These are phyloP conservation scores for Arctocebus calabarensis DNA, from an alignment of 2,797 vertebrate genomes.

Conservation along the genomic window DNA sequence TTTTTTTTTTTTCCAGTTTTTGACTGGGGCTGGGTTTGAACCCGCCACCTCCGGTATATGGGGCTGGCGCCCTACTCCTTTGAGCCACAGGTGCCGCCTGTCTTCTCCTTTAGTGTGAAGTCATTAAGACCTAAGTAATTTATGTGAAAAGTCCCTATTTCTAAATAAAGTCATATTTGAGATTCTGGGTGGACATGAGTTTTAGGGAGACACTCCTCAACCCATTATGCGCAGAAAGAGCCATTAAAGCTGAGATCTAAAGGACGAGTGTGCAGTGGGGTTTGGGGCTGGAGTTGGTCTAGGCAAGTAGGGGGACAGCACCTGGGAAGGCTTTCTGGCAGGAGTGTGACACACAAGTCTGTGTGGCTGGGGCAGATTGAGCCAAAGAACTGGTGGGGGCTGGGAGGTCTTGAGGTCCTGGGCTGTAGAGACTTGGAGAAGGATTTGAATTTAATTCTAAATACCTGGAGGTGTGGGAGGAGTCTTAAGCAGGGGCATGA, in stretches of 20 bases:
- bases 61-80: too few species aligned
- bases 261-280: background rate
- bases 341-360: background rate
- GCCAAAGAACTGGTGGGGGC: too few species aligned
- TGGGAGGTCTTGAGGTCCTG: rapidly evolving
- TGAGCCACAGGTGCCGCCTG: too few species aligned
- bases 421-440: background rate
- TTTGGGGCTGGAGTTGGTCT: rapidly evolving
- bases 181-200: background rate
- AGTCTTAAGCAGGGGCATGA: background rate
- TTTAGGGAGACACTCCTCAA: background rate
- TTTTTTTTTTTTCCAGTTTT: too few species aligned
- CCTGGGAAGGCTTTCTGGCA: rapidly evolving
- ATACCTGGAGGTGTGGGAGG: background rate
- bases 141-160: background rate
- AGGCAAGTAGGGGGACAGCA: background rate
- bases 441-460: background rate
- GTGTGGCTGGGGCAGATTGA: rapidly evolving
- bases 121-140: background rate
- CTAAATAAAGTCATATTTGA: background rate
- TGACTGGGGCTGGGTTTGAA: too few species aligned
- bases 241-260: background rate
- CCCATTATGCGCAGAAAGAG: background rate
- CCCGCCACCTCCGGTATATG: too few species aligned
- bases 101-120: background rate